Base-by-base conservation (phyloP, 1,140 invertebrate genomes). In the Littorina saxatilis region DNA sequence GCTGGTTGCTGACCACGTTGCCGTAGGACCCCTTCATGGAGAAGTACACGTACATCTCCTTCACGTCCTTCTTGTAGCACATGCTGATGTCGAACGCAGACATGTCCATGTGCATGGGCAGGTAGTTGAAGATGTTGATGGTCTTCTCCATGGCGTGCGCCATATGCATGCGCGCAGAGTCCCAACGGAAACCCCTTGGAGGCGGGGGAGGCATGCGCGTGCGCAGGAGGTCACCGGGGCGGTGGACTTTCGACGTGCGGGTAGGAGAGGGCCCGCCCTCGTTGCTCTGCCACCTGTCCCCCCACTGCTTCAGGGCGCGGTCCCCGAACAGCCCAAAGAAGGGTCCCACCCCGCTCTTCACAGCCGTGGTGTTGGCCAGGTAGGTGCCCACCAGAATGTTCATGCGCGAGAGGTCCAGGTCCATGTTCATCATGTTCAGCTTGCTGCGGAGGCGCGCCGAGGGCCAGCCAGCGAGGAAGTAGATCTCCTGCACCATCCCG, bases 401-500 rank as follows among this genome's bases (percentile, higher is more conserved):
- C 70, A 73, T 73, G 40, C 70, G 40, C 23, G 70, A 73, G 7
- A 73, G 70, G 70, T 73, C 70, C 39, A 73, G 39, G 70, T 50
- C 70, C 20, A 20, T 9, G 40, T 29, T 29, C 23, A 73, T 52
- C 37, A 5, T 1, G 29, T 50, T 27, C 40, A 73, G 70, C 40
- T 20, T n/a, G 39, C 15, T 15, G 9, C 23, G 39, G 7, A 73
- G 13, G 20, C 27, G 70, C 23, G 39, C 23, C 40, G 40, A 17
- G 43, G 70, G 70, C 70, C 70, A 73, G 40, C 37, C 27, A 27
- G 70, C 63, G 5, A 79, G 63, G 58, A 79, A 79, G 40, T 66
- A 66, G 27, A 79, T 29, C 40, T 79, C 77, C 58, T 66, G 77
- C 27, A 79, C 58, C 40, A 79, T 79, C 27, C 77, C 77, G 20